A percentile compares a stretch with the other conserved stretches of the same genome.
phyloP scores from a whole-genome alignment of 1,140 invertebrate genomes.

The Drosophila ambigua region DNA sequence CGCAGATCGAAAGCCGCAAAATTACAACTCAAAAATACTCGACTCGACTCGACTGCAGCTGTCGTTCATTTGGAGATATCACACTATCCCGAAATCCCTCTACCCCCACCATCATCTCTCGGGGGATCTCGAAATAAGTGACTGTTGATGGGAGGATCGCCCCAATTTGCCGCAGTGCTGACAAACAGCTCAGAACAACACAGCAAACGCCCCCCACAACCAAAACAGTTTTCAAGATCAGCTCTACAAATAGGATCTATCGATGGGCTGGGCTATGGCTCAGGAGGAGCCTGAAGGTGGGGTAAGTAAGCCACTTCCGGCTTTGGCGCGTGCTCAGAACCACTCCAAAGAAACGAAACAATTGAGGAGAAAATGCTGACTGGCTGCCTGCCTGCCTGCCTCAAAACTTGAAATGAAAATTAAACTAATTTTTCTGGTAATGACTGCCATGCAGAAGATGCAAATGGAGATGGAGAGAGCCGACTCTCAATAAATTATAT shows the following conservation, averaged over 20 bases:
- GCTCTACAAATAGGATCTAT: slow-evolving; percentile 8
- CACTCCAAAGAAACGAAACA: slow-evolving; percentile 23
- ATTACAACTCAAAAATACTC: slow-evolving; percentile 37
- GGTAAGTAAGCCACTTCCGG: slow-evolving; percentile 61
- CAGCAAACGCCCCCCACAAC: slow-evolving; percentile 34
- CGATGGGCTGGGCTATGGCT: slow-evolving; percentile 29
- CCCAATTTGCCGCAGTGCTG: slow-evolving; percentile 71
- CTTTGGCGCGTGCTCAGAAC: slow-evolving; percentile 62
- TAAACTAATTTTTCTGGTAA: slow-evolving; percentile 70
- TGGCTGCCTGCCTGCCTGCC: background rate
- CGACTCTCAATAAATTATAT: slow-evolving; percentile 76
- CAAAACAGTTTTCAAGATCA: slow-evolving; percentile 6
- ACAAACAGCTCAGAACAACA: slow-evolving; percentile 60
- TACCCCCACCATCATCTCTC: background rate
- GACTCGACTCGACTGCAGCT: slow-evolving; percentile 50
- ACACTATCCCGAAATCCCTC: background rate
- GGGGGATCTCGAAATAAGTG: slow-evolving; percentile 65
- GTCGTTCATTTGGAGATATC: slow-evolving; percentile 55
- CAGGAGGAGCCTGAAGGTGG: slow-evolving; percentile 23
- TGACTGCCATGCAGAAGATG: slow-evolving; percentile 13
- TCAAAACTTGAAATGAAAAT: slow-evolving; percentile 63
- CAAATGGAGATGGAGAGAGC: background rate
- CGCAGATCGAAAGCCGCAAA: slow-evolving; percentile 25
- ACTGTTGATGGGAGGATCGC: slow-evolving; percentile 69
- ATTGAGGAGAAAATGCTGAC: too few relatives aligned